Evolutionary conservation across 2,113 vertebrate genomes (phyloP), one percentile per base, ranked within the genome.

Genomic region (Perognathus longimembris): DNA sequence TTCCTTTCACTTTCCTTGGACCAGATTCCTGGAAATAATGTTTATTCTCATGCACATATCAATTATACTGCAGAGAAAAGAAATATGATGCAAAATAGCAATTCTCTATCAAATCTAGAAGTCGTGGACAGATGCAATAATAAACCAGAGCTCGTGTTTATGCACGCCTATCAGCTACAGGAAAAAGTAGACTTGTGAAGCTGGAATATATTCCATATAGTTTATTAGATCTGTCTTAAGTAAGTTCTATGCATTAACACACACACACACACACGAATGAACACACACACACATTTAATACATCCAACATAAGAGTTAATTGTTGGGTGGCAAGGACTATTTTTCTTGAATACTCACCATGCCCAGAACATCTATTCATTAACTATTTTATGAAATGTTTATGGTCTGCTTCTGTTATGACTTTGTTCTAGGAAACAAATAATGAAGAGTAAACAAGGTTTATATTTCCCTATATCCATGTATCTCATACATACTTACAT

Each of bases 271-370:
- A 66, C 50, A 45, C 45, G 11, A 6, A 45, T 11, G 11, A 6
- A 45, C 45, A 54, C 50, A 54, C 50, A 54, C 50, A 54, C 50
- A 54, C 70, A 71, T 67, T 59, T 78, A 76, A 32, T 5, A 90
- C 34, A 91, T 69, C 92, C 6, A 78, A 75, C 54, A 93, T 40
- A n/a, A 45, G 26, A 81, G 71, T 64, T 90, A 57, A 76, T 34
- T 73, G 30, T 28, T 78, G 22, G 38, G 11, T 77, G 22, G 36
- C 24, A 85, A 8, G 93, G 30, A 34, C 50, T 54, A 54, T 17
- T 81, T 80, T 66, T 24, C 42, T 1, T 26, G 21, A 90, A 12
- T 32, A 59, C 32, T 12, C 3, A 79, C 66, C 30, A 74, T 28
- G 9, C 7, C 14, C 24, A 59, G 91, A 70, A 0, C 6, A 54